Conservation (phyloP, 2,888 invertebrate genomes). For the Malthinus seriepunctatus region DNA sequence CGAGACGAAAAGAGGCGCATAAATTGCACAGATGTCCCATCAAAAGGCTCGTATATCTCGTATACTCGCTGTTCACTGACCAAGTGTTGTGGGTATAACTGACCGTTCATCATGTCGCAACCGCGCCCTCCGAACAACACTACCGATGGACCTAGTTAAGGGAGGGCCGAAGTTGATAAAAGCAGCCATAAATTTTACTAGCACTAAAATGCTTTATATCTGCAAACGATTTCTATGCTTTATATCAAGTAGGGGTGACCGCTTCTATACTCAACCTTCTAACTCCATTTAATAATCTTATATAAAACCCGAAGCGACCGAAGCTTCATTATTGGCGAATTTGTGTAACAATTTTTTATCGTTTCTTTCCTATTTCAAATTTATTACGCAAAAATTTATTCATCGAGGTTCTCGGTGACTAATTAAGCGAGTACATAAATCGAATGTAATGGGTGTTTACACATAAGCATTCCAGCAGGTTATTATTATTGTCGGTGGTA, state of each 20-base stretch:
- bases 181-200: constrained; percentile 50
- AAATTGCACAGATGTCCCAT: constrained; percentile 53
- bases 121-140: constrained; percentile 37
- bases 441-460: no score
- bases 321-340: no score
- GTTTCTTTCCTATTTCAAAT: no score
- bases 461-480: constrained; percentile 35
- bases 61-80: constrained; percentile 39
- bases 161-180: constrained; percentile 50
- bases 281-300: neutral
- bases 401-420: no score
- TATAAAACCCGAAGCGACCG: neutral
- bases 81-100: constrained; percentile 45
- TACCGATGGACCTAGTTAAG: constrained; percentile 50
- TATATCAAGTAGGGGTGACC: constrained; percentile 30
- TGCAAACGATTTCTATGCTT: constrained; percentile 48
- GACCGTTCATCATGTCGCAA: constrained; percentile 46
- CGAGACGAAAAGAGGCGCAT: constrained; percentile 51
- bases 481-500: constrained; percentile 27
- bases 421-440: no score
- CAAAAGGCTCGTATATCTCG: constrained; percentile 50
- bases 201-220: constrained; percentile 49
- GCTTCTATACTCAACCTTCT: constrained; percentile 38
- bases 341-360: no score
- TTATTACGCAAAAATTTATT: neutral